Conservation (phyloP, 2,888 invertebrate species). For the Aricia artaxerxes region DNA sequence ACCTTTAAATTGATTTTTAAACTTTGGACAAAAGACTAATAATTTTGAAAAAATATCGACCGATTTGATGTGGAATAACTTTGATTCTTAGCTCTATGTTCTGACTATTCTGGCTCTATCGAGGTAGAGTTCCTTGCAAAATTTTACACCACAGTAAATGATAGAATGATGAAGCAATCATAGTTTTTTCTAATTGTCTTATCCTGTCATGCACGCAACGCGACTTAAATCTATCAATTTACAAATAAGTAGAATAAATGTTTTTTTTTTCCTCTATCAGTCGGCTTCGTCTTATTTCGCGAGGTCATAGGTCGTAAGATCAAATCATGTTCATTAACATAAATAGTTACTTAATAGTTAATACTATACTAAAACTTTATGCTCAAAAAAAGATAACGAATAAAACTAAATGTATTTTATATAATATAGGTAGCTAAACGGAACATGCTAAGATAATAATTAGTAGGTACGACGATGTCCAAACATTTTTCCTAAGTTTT, state of each 20-base stretch:
- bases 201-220: not conserved
- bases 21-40: not conserved
- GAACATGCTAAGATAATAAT: not conserved
- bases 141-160: not conserved
- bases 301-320: not conserved
- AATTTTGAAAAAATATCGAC: not conserved
- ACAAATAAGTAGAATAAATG: not conserved
- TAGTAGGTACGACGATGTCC: too few relatives aligned
- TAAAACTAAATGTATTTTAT: not conserved
- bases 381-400: not conserved
- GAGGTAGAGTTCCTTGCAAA: not conserved
- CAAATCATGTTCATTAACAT: not conserved
- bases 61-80: not conserved
- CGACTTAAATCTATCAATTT: not conserved
- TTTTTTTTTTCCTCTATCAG: not conserved
- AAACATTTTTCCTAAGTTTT: too few relatives aligned
- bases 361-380: not conserved
- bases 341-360: conserved; percentile 7
- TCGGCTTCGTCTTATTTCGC: conserved; percentile 4
- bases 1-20: not conserved
- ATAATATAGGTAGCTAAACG: not conserved
- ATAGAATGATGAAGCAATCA: not conserved
- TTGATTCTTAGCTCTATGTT: not conserved
- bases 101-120: too few relatives aligned
- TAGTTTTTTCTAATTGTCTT: not conserved